These are phyloP conservation scores for Tautogolabrus adspersus DNA, from an alignment of 2,113 vertebrate genomes.

Conservation along the genomic window DNA sequence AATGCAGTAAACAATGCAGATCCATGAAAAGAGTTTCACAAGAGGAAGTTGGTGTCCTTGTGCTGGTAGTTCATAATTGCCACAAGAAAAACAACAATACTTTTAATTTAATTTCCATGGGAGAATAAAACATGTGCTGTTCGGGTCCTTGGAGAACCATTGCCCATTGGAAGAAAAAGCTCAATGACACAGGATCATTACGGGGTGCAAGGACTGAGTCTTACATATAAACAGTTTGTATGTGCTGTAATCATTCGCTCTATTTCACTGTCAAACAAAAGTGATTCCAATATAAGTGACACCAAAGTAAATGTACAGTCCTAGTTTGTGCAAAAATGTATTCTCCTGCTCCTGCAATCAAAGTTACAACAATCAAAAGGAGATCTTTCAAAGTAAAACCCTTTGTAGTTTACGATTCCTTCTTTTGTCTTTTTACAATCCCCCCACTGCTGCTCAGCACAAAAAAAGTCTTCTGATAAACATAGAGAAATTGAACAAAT, in stretches of 20 bases:
- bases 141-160: slow-evolving; percentile 45
- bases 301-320: background rate
- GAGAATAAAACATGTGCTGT: slow-evolving; percentile 57
- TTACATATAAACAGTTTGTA: background rate
- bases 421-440: background rate
- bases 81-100: slow-evolving; percentile 58
- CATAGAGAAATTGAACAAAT: background rate
- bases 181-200: slow-evolving; percentile 51
- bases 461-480: background rate
- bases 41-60: slow-evolving; percentile 52
- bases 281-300: background rate
- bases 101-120: slow-evolving; percentile 56
- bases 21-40: slow-evolving; percentile 25
- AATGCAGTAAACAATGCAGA: background rate
- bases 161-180: slow-evolving; percentile 45
- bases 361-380: background rate
- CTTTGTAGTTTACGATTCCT: background rate
- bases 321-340: background rate
- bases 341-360: background rate
- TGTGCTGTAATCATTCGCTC: background rate
- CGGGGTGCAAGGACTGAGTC: background rate
- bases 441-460: background rate
- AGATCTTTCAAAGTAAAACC: background rate
- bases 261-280: background rate
- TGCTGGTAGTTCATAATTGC: slow-evolving; percentile 35